These are phyloP conservation scores for Drosophila pseudotalamancana DNA, from an alignment of 2,888 invertebrate species.

Conservation along the genomic window DNA sequence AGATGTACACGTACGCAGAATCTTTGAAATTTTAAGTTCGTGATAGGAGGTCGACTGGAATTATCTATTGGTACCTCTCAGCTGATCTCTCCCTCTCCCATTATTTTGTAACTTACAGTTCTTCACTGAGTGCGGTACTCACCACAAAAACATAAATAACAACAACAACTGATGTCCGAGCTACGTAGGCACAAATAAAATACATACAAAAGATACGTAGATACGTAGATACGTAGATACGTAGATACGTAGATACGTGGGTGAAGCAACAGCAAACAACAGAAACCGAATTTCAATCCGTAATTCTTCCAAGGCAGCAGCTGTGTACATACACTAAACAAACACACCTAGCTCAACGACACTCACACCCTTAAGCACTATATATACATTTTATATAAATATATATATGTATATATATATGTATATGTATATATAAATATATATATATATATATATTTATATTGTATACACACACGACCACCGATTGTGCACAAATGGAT, in stretches of 20 bases:
- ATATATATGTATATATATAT: not conserved
- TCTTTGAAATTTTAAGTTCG: conserved; percentile 56
- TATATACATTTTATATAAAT: not conserved
- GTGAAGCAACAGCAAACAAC: conserved; percentile 21
- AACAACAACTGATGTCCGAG: conserved; percentile 33
- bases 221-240: conserved; percentile 26
- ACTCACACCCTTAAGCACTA: not conserved
- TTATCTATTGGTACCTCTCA: conserved; percentile 39
- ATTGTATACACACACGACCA: conserved; percentile 32
- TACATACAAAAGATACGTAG: conserved; percentile 5
- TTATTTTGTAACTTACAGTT: conserved; percentile 48
- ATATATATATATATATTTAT: not conserved
- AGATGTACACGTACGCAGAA: conserved; percentile 72
- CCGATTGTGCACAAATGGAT: conserved; percentile 56
- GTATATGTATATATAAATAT: conserved; percentile 3
- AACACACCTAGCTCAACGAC: conserved; percentile 12
- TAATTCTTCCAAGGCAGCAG: conserved; percentile 71
- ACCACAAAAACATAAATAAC: conserved; percentile 33
- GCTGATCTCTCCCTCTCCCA: conserved; percentile 27
- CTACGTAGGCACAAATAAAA: conserved; percentile 27
- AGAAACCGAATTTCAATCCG: conserved; percentile 69
- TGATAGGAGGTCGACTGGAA: conserved; percentile 39
- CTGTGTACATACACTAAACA: conserved; percentile 50
- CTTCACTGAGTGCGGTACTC: conserved; percentile 26
- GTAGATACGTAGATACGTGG: conserved; percentile 24